Evolutionary conservation across 2,113 vertebrate genomes (phyloP).

Genomic region (Burhinus bistriatus): DNA sequence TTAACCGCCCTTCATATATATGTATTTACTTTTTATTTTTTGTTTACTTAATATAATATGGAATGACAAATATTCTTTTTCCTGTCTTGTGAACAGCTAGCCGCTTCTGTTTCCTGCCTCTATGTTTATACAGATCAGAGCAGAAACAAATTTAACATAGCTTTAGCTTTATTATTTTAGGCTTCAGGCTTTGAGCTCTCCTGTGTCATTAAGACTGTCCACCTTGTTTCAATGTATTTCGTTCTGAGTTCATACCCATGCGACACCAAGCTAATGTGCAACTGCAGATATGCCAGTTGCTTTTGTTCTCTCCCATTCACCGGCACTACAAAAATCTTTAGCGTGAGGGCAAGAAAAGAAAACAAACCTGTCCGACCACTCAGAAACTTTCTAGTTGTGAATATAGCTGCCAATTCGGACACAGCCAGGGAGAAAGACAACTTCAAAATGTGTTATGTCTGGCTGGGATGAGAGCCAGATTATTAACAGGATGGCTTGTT

Average conservation of each 20-base stretch:
- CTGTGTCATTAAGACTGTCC: background rate
- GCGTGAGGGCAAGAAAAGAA: background rate
- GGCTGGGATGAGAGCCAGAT: slow-evolving; percentile 20
- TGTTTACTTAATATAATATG: background rate
- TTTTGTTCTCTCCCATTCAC: background rate
- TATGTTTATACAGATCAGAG: background rate
- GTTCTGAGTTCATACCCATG: background rate
- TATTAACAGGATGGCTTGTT: slow-evolving; percentile 43
- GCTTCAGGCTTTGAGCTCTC: background rate
- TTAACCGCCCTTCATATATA: background rate
- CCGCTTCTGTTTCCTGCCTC: background rate
- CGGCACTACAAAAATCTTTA: background rate
- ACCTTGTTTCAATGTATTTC: background rate
- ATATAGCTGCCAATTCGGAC: background rate
- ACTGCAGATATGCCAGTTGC: background rate
- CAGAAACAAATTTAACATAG: background rate
- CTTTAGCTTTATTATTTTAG: background rate
- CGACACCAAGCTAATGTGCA: background rate
- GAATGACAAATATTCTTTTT: background rate
- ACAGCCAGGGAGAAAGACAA: background rate
- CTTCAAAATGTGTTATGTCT: slow-evolving; percentile 25
- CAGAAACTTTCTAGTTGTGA: background rate
- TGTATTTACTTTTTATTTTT: background rate
- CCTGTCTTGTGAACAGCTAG: background rate
- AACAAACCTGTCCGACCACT: background rate